phyloP scores from a whole-genome alignment of 2,888 invertebrate genomes.

The Agrochola circellaris region DNA sequence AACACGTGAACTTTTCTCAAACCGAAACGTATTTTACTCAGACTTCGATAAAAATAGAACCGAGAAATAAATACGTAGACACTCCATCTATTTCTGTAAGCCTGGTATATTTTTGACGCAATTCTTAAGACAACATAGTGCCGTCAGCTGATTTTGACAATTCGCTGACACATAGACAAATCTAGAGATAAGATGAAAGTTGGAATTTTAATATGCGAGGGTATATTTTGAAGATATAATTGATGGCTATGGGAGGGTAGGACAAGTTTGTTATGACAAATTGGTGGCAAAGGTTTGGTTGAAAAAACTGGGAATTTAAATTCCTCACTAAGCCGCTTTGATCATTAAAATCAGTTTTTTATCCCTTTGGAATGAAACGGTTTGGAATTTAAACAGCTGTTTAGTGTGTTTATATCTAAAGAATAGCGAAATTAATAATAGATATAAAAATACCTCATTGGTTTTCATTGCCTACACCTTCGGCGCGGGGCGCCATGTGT shows the following conservation, averaged over 20 bases:
- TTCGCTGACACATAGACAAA: conserved; percentile 70
- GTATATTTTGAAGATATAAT: conserved; percentile 13
- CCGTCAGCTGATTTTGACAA: conserved; percentile 75
- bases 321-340: background rate
- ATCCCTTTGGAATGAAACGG: background rate
- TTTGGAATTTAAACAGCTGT: background rate
- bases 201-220: conserved; percentile 52
- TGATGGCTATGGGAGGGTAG: conserved; percentile 21
- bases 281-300: background rate
- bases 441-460: background rate
- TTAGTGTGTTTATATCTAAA: background rate
- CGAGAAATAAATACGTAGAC: conserved; percentile 69
- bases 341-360: background rate
- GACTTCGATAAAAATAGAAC: conserved; percentile 62
- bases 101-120: conserved; percentile 72
- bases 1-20: conserved; percentile 43
- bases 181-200: conserved; percentile 58
- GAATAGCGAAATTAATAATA: background rate
- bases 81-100: conserved; percentile 69
- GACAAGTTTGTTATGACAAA: conserved; percentile 13
- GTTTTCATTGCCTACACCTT: too few relatives aligned
- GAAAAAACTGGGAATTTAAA: background rate
- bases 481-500: too few relatives aligned
- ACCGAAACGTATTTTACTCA: conserved; percentile 51
- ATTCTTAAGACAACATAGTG: conserved; percentile 67